Percentiles rank a stretch among this genome's conserved stretches.
These are phyloP conservation scores for Rhabdomys pumilio DNA, from an alignment of 2,797 vertebrate genomes.

Conservation along the genomic window DNA sequence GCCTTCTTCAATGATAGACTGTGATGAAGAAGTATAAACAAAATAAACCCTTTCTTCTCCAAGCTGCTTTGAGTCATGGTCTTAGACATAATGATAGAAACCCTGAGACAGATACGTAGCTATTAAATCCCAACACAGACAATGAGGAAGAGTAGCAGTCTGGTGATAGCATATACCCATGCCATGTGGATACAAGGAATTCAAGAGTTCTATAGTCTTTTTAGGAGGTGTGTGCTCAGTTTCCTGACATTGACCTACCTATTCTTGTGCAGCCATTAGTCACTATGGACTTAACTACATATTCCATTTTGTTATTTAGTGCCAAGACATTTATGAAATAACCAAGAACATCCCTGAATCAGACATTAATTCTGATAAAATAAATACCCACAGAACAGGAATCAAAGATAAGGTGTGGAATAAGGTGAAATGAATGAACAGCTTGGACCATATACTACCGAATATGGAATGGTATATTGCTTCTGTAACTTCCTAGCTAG, in stretches of 20 bases:
- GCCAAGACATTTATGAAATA: constrained; percentile 46
- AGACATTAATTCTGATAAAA: constrained; percentile 27
- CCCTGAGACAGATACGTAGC: background rate
- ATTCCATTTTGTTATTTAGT: constrained; percentile 34
- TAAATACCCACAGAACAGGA: background rate
- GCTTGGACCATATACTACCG: background rate
- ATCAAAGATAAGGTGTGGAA: background rate
- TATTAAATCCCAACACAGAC: background rate
- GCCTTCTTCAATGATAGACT: background rate
- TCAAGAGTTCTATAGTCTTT: background rate
- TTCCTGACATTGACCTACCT: background rate
- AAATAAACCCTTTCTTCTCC: background rate
- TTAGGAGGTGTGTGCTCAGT: background rate
- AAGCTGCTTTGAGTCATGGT: background rate
- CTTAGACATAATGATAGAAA: background rate
- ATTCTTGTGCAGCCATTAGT: background rate
- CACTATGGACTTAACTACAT: background rate
- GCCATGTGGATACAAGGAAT: constrained; percentile 3
- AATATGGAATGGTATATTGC: background rate
- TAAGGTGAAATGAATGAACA: constrained; percentile 21
- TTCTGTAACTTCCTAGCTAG: background rate
- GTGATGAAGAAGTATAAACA: background rate
- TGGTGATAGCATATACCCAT: background rate
- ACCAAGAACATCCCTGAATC: constrained; percentile 28
- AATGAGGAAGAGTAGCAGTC: background rate